Evolutionary conservation across 2,888 invertebrate species (phyloP).

Genomic region (Acleris holmiana): DNA sequence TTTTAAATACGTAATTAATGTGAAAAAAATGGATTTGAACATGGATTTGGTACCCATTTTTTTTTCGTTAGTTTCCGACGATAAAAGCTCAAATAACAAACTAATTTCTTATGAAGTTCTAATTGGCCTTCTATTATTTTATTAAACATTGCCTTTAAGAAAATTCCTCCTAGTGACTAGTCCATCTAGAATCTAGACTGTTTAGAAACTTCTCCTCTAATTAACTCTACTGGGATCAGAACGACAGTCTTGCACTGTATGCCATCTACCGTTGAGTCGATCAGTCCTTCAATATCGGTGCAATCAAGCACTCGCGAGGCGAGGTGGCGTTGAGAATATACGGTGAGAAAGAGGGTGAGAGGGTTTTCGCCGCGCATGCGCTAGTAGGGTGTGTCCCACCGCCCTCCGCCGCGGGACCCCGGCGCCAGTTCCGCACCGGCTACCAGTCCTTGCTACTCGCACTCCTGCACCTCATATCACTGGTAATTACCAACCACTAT

Average conservation of each 20-base stretch:
- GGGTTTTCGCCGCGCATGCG: constrained; percentile 67
- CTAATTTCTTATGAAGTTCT: too few relatives aligned
- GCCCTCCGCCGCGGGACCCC: constrained; percentile 48
- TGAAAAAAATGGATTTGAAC: too few relatives aligned
- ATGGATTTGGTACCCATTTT: too few relatives aligned
- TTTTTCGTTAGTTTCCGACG: too few relatives aligned
- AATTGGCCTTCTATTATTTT: too few relatives aligned
- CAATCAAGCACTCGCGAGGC: background rate
- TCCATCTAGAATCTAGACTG: too few relatives aligned
- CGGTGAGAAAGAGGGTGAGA: constrained; percentile 47
- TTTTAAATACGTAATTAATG: too few relatives aligned
- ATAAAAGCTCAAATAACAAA: too few relatives aligned
- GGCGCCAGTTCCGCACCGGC: constrained; percentile 71
- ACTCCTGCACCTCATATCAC: constrained; percentile 43
- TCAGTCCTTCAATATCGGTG: constrained; percentile 1
- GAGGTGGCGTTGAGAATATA: background rate
- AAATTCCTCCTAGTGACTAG: too few relatives aligned
- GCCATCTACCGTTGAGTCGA: background rate
- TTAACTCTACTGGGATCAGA: background rate
- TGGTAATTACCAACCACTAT: constrained; percentile 56
- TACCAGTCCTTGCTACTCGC: constrained; percentile 48
- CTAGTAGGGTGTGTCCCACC: constrained; percentile 75
- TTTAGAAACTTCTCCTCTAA: too few relatives aligned
- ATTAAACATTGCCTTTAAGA: too few relatives aligned
- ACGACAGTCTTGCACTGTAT: constrained; percentile 42